Evolutionary conservation across 2,888 invertebrate species (phyloP).

Genomic region (Caenorhabditis drosophilae): DNA sequence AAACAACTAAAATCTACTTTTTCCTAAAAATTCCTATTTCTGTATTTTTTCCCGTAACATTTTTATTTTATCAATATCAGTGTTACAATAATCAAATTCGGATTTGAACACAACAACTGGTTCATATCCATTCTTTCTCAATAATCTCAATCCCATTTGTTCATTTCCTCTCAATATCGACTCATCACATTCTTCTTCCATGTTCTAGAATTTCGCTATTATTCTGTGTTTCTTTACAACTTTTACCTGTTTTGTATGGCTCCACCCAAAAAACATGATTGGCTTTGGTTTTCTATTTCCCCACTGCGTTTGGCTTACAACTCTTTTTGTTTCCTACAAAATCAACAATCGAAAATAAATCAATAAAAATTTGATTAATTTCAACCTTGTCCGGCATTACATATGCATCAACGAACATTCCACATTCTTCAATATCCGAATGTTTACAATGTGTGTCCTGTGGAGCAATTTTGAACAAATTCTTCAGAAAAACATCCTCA

Average conservation of each 20-base stretch:
- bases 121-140: constrained; percentile 13
- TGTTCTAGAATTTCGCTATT: too few species aligned
- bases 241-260: constrained; percentile 5
- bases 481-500: constrained; percentile 12
- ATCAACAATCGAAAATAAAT: too few species aligned
- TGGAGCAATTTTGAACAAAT: constrained; percentile 30
- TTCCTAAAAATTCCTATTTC: constrained; percentile 7
- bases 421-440: constrained; percentile 25
- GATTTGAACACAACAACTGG: constrained; percentile 26
- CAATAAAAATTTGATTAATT: neutral
- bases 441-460: constrained; percentile 21
- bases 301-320: constrained; percentile 20
- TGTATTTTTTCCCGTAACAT: constrained; percentile 31
- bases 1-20: too few species aligned
- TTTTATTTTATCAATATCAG: constrained; percentile 23
- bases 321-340: constrained; percentile 12
- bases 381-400: constrained; percentile 28
- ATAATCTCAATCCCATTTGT: constrained; percentile 22
- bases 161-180: constrained; percentile 17
- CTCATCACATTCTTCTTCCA: too few species aligned
- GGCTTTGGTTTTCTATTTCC: constrained; percentile 14
- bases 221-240: too few species aligned
- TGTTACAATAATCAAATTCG: constrained; percentile 26
- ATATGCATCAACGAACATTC: constrained; percentile 33
- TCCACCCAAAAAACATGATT: constrained; percentile 24